Evolutionary conservation across 2,888 invertebrate species (phyloP), one percentile per base, ranked within the genome.

Genomic region (Subacronicta megacephala): DNA sequence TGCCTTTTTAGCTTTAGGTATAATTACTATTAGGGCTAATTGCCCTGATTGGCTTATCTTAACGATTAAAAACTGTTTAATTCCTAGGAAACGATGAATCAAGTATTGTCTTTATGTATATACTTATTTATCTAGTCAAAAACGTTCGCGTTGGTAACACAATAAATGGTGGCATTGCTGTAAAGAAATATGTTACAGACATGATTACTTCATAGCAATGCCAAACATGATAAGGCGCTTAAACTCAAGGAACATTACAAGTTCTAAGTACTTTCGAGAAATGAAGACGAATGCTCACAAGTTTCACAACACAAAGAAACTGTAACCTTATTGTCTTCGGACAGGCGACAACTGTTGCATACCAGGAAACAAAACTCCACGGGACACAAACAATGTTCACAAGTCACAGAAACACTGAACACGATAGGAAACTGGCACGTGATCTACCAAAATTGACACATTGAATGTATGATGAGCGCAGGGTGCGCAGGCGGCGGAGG

Each of bases 401-500:
- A 84, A 72, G 77, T 83, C 85, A 87, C 85, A 80, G 77, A 82
- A 85, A 83, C 90, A 91, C 90, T 83, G 80, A 77, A 62, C 78
- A 77, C 73, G 72, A 76, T 67, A 72, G 41, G 73, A 58, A 78
- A 78, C 67, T 75, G 70, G 81, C 85, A 84, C 85, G 85, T 82
- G 85, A 88, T 86, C 81, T 76, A 86, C 78, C 72, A 83, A 88
- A 89, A 88, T 85, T 86, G 85, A 87, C 90, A 89, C 90, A 88
- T 77, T 69, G 56, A 74, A 66, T 67, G 67, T 75, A 70, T 75
- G 66, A 63, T 77, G 78, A 78, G 77, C 74, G 71, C 71, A 81
- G 84, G 84, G 84, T 90, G 92, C 90, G 92, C 90, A 88, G 85
- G 90, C 91, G 90, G 84, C 88, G 88, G 77, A 90, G 90, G 90